Evolutionary conservation across 1,140 invertebrate species (phyloP).

Genomic region (Cataglyphis hispanica): DNA sequence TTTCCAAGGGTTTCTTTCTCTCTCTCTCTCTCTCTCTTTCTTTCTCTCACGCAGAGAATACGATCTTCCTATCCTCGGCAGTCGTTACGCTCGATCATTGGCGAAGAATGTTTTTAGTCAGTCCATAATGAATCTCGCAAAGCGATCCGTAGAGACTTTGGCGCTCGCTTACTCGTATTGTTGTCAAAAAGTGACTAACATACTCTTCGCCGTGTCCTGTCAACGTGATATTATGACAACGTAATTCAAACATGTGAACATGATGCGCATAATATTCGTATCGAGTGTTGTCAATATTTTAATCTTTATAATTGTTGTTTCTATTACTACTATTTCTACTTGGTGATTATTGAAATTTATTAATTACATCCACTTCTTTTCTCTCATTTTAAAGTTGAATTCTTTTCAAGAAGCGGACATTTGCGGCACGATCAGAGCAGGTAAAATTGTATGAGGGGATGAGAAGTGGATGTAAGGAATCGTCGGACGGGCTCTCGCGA

Average conservation of each 20-base stretch:
- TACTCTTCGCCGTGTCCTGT: neutral
- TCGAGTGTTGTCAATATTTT: neutral
- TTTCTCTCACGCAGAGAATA: constrained; percentile 33
- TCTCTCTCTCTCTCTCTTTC: neutral
- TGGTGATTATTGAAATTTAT: neutral
- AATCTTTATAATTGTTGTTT: neutral
- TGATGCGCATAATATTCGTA: neutral
- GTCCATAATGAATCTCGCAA: constrained; percentile 25
- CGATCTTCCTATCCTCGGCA: constrained; percentile 54
- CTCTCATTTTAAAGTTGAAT: constrained; percentile 21
- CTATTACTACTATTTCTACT: neutral
- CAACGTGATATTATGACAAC: neutral
- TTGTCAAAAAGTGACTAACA: neutral
- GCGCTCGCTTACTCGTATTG: neutral
- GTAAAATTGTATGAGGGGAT: constrained; percentile 39
- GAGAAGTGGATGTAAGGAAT: constrained; percentile 52
- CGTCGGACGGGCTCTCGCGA: constrained; percentile 52
- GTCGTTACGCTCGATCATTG: constrained; percentile 68
- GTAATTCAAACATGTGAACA: neutral
- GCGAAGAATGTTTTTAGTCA: constrained; percentile 51
- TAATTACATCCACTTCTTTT: constrained; percentile 5
- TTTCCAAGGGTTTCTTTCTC: constrained; percentile 65
- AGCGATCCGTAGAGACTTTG: constrained; percentile 15
- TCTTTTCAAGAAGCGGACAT: constrained; percentile 3
- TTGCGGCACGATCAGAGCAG: neutral